Conservation (phyloP, 2,888 invertebrate genomes). For the Cephalotes varians region DNA sequence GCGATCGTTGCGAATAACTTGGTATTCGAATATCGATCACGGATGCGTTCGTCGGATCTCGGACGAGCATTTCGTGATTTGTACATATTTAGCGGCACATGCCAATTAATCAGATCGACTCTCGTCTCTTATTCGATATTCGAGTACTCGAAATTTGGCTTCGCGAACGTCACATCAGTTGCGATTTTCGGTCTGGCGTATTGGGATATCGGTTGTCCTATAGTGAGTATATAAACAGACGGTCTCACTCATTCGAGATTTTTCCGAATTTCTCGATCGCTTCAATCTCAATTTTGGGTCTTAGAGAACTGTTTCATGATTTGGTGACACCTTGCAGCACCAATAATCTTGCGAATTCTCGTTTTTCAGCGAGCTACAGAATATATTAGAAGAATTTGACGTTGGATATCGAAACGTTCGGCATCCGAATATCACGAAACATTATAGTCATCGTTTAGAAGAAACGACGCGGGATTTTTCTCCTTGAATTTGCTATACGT, state of each 20-base stretch:
- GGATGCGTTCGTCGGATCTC: neutral
- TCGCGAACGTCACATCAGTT: constrained; percentile 1
- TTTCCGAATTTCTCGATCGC: neutral
- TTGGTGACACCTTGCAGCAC: neutral
- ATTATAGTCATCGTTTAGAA: neutral
- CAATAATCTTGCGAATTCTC: neutral
- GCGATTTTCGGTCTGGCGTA: neutral
- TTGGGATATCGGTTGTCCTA: too few relatives aligned
- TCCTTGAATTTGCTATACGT: neutral
- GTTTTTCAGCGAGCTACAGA: neutral
- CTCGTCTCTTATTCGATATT: constrained; percentile 22
- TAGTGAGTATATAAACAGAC: neutral
- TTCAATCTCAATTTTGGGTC: neutral
- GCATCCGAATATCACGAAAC: neutral
- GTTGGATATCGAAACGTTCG: neutral
- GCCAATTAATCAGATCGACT: constrained; percentile 1
- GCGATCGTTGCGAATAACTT: constrained; percentile 4
- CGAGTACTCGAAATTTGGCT: neutral
- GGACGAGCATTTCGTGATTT: constrained; percentile 13
- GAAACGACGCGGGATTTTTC: neutral
- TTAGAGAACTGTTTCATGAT: neutral
- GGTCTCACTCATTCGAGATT: neutral
- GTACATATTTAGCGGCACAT: constrained; percentile 20
- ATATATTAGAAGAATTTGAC: neutral
- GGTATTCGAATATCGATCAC: constrained; percentile 32